phyloP scores from a whole-genome alignment of 35 echinoderm and acorn worm genomes.

The Patiria miniata region DNA sequence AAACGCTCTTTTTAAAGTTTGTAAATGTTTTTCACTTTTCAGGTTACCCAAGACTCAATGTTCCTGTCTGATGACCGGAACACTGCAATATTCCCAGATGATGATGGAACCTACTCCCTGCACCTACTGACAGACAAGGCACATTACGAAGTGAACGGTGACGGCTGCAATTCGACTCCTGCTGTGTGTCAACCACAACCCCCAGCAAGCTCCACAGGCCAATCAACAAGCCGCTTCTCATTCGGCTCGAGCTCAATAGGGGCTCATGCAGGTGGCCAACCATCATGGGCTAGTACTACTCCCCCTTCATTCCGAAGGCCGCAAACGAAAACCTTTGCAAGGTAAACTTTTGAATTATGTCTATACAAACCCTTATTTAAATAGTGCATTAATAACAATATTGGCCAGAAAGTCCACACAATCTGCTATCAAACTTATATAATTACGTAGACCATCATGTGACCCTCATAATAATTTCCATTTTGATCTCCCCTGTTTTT shows the following conservation, averaged over 20 bases:
- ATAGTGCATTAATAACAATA: too few species aligned
- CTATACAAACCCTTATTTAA: too few species aligned
- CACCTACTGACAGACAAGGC: not conserved
- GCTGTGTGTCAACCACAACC: not conserved
- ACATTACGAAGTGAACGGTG: not conserved
- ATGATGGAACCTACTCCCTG: not conserved
- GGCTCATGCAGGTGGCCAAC: not conserved
- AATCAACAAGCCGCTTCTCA: too few species aligned
- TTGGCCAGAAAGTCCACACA: too few species aligned
- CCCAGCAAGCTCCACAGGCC: not conserved
- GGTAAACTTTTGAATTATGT: not conserved
- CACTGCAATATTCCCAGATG: not conserved
- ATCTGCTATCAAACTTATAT: too few species aligned
- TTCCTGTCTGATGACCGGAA: not conserved
- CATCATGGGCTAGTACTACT: not conserved
- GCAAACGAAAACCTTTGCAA: not conserved
- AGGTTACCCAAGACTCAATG: not conserved
- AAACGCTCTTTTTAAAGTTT: too few species aligned
- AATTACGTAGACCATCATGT: too few species aligned
- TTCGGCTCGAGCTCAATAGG: not conserved
- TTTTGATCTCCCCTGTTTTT: too few species aligned
- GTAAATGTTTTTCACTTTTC: not conserved
- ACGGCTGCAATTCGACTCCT: not conserved
- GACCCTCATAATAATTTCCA: too few species aligned
- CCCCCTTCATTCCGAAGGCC: not conserved